These are phyloP conservation scores for Nicator chloris DNA, from an alignment of 2,113 vertebrate species.

Conservation along the genomic window DNA sequence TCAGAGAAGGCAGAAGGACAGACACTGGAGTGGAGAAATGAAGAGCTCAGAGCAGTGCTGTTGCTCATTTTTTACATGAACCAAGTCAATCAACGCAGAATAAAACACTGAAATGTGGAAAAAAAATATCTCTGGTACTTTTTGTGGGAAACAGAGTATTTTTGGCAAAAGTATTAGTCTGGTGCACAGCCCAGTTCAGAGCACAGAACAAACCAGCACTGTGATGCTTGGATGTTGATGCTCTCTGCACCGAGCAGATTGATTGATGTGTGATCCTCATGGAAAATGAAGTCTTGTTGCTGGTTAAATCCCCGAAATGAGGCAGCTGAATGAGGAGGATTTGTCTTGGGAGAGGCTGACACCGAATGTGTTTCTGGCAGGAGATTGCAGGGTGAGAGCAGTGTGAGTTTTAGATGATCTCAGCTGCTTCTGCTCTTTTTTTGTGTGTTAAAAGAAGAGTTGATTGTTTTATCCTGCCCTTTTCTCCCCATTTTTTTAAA, in stretches of 20 bases:
- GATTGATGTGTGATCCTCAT: rapidly evolving
- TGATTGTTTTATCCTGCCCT: neutral
- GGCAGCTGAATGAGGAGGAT: rapidly evolving
- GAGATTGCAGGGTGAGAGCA: neutral
- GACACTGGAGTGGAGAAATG: neutral
- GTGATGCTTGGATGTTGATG: neutral
- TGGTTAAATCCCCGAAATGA: neutral
- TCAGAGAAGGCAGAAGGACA: neutral
- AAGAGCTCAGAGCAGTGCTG: neutral
- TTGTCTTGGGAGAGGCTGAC: neutral
- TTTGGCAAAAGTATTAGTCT: neutral
- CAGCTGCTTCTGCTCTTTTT: neutral
- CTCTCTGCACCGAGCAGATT: neutral
- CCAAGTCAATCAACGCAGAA: neutral
- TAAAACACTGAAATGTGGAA: conserved; percentile 5
- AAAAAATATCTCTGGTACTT: neutral
- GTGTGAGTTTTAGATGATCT: neutral
- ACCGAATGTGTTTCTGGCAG: neutral
- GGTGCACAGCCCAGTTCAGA: neutral
- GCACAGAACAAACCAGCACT: rapidly evolving
- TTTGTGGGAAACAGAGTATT: neutral
- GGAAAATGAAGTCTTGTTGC: neutral
- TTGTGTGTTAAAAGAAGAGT: neutral
- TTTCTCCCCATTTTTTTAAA: neutral
- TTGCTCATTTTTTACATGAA: neutral